Evolutionary conservation across 2,888 invertebrate species (phyloP), one percentile per base, ranked within the genome.

Genomic region (Notodonta ziczac): DNA sequence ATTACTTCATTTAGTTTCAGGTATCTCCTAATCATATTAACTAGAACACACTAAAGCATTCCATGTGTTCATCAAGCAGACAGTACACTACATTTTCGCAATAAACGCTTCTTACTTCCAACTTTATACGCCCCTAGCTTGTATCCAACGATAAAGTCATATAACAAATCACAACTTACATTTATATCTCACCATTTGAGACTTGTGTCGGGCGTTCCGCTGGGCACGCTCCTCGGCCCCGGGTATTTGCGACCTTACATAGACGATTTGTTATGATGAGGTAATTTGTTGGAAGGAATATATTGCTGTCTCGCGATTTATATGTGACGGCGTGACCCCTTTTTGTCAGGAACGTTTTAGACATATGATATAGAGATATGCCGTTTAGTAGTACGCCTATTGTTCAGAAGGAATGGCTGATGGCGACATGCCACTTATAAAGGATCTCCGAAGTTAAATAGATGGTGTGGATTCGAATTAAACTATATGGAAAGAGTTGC

Each of bases 231-330:
- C 32, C 52, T 52, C 52, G 32, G 52, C 12, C 35, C 52, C 50
- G 10, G 32, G 8, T 13, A 51, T 9, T 24, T 52, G 32, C 52
- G 52, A 52, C 52, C 52, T 52, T 52, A 32, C 32, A 12, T 52
- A 52, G 13, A 35, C 52, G 32, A 52, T 52, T 52, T 52, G 52
- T 52, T 52, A 52, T 32, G 32, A 52, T 52, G 52, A 52, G 52
- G 32, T 52, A 12, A 52, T 52, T 52, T 52, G 52, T 52, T 16
- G 32, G 7, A 16, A 35, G 16, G 32, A 52, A 52, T 52, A 52
- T 52, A 52, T 52, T 10, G 52, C 32, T 52, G 32, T 52, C 13
- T 32, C 52, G 32, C 52, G 24, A 32, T 52, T 52, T 32, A 24
- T 52, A 32, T 52, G 32, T 52, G 2, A 12, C 14, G 9, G 13